Evolutionary conservation across 1,140 invertebrate genomes (phyloP).

Genomic region (Palaemon carinicauda): DNA sequence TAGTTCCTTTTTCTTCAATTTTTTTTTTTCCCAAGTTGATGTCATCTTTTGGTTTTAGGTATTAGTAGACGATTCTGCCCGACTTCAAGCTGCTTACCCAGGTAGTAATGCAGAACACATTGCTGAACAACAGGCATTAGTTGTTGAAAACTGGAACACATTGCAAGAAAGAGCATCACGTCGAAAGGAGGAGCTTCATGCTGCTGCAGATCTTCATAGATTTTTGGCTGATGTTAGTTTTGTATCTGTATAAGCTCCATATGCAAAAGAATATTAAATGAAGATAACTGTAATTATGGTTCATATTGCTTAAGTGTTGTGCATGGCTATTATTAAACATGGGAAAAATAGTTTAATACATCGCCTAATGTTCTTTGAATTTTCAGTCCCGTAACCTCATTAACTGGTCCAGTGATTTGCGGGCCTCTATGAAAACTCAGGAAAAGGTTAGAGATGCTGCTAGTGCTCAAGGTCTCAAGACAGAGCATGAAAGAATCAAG

Average conservation of each 20-base stretch:
- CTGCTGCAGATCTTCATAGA: conserved; percentile 87
- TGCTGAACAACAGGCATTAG: conserved; percentile 81
- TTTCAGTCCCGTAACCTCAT: conserved; percentile 84
- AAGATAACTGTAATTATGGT: background rate
- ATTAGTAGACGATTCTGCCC: conserved; percentile 88
- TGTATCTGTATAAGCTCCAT: background rate
- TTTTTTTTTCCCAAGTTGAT: background rate
- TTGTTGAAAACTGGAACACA: conserved; percentile 86
- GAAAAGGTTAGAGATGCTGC: conserved; percentile 86
- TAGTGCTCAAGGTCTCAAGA: conserved; percentile 85
- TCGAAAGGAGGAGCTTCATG: conserved; percentile 81
- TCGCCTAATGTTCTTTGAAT: background rate
- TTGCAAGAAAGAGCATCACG: conserved; percentile 83
- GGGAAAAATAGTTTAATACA: background rate
- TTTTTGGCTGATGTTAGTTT: conserved; percentile 73
- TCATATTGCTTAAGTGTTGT: too few species aligned
- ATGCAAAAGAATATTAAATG: background rate
- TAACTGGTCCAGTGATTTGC: conserved; percentile 84
- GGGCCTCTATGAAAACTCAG: conserved; percentile 81
- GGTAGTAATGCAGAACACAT: conserved; percentile 92
- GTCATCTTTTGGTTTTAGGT: conserved; percentile 68
- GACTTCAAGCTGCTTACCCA: conserved; percentile 88
- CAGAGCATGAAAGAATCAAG: conserved; percentile 89
- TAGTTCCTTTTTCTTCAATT: background rate
- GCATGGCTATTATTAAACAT: background rate